Evolutionary conservation across 2,888 invertebrate species (phyloP).

Genomic region (Orgyia antiqua): DNA sequence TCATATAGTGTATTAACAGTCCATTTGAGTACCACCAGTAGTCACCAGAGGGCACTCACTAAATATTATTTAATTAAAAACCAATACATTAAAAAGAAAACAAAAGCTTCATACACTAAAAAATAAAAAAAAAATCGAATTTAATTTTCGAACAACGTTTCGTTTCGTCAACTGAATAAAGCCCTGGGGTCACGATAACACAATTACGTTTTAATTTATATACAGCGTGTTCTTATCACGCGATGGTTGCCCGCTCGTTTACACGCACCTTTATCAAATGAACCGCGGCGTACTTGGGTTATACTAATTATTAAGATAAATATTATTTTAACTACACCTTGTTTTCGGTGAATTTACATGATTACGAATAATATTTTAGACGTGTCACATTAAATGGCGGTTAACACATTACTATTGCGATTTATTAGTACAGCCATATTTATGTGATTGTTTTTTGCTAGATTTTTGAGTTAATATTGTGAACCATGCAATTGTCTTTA

Average conservation of each 20-base stretch:
- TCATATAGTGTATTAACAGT: neutral
- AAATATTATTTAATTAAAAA: conserved; percentile 4
- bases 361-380: conserved; percentile 44
- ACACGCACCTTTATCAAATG: conserved; percentile 71
- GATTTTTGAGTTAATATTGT: conserved; percentile 19
- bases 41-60: neutral
- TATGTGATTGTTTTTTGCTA: conserved; percentile 28
- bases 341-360: conserved; percentile 58
- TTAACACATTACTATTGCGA: conserved; percentile 38
- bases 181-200: conserved; percentile 74
- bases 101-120: neutral
- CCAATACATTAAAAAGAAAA: conserved; percentile 7
- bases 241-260: conserved; percentile 46
- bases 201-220: conserved; percentile 79
- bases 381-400: conserved; percentile 35
- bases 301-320: conserved; percentile 77
- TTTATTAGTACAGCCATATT: conserved; percentile 26
- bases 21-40: neutral
- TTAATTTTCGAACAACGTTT: conserved; percentile 30
- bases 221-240: conserved; percentile 63
- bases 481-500: conserved; percentile 25
- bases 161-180: conserved; percentile 52
- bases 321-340: conserved; percentile 66
- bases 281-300: conserved; percentile 60
- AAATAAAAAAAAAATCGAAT: conserved; percentile 18